phyloP scores from a whole-genome alignment of 1,140 invertebrate species.

The Drosophila elegans region DNA sequence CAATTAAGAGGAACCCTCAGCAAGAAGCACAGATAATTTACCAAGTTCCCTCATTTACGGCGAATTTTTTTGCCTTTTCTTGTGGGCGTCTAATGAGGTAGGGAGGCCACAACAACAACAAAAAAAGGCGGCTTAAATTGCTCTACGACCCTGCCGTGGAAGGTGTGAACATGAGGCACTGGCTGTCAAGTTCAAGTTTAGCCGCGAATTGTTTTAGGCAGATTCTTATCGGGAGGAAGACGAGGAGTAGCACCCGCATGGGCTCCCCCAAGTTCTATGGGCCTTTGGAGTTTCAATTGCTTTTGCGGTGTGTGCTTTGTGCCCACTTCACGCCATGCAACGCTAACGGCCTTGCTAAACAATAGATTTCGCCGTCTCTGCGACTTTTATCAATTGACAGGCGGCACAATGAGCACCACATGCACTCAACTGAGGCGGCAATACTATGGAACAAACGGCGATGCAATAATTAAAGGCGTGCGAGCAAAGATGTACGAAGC shows the following conservation, averaged over 20 bases:
- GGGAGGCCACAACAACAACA: slow-evolving; percentile 13
- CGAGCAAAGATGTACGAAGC: slow-evolving; percentile 53
- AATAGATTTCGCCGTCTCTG: slow-evolving; percentile 69
- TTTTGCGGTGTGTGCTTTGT: slow-evolving; percentile 13
- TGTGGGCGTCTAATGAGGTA: slow-evolving; percentile 40
- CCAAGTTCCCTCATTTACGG: slow-evolving; percentile 23
- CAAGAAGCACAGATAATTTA: slow-evolving; percentile 6
- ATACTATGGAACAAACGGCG: slow-evolving; percentile 12
- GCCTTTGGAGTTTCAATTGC: slow-evolving; percentile 48
- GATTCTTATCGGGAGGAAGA: slow-evolving; percentile 57
- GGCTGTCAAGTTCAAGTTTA: slow-evolving; percentile 76
- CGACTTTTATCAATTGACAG: slow-evolving; percentile 77
- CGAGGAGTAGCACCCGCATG: slow-evolving; percentile 25
- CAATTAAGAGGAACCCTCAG: slow-evolving; percentile 15
- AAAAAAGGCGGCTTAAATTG: slow-evolving; percentile 40
- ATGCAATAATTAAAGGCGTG: slow-evolving; percentile 77
- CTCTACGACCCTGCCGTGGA: slow-evolving; percentile 22
- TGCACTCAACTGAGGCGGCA: slow-evolving; percentile 69
- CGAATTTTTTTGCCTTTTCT: slow-evolving; percentile 35
- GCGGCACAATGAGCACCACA: slow-evolving; percentile 63
- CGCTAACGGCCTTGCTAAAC: slow-evolving; percentile 81
- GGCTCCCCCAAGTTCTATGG: slow-evolving; percentile 25
- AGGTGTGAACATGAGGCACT: slow-evolving; percentile 64
- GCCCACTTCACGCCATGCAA: slow-evolving; percentile 75
- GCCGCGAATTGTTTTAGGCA: slow-evolving; percentile 68